Evolutionary conservation across 1,140 invertebrate genomes (phyloP).

Genomic region (Eciton burchellii): DNA sequence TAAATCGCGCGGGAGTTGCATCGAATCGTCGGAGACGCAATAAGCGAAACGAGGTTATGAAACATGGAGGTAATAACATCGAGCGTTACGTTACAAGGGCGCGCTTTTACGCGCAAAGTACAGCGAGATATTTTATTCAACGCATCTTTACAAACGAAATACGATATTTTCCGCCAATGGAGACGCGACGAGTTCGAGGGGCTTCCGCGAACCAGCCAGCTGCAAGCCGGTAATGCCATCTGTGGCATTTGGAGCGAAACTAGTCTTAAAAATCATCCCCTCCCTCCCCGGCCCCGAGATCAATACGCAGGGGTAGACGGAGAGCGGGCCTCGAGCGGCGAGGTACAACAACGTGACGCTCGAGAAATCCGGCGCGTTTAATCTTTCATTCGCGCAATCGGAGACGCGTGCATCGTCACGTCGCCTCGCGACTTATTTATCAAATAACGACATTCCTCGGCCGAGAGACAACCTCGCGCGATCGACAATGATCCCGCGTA

Average conservation of each 20-base stretch:
- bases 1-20: no score
- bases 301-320: constrained; percentile 75
- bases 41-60: no score
- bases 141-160: neutral
- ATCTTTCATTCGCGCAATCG: constrained; percentile 18
- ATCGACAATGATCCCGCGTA: neutral
- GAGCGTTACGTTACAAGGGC: no score
- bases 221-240: constrained; percentile 76
- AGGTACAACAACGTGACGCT: constrained; percentile 33
- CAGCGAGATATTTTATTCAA: neutral
- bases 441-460: constrained; percentile 20
- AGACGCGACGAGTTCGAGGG: constrained; percentile 28
- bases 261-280: constrained; percentile 79
- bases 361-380: constrained; percentile 11
- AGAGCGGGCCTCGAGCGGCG: constrained; percentile 61
- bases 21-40: no score
- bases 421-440: constrained; percentile 26
- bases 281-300: no score
- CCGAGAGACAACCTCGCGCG: neutral
- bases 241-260: constrained; percentile 72
- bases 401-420: neutral
- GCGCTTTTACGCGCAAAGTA: no score
- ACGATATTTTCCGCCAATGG: neutral
- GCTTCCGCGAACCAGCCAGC: neutral
- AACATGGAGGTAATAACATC: no score